phyloP scores from a whole-genome alignment of 2,797 vertebrate genomes.

The Phrynocephalus forsythii region DNA sequence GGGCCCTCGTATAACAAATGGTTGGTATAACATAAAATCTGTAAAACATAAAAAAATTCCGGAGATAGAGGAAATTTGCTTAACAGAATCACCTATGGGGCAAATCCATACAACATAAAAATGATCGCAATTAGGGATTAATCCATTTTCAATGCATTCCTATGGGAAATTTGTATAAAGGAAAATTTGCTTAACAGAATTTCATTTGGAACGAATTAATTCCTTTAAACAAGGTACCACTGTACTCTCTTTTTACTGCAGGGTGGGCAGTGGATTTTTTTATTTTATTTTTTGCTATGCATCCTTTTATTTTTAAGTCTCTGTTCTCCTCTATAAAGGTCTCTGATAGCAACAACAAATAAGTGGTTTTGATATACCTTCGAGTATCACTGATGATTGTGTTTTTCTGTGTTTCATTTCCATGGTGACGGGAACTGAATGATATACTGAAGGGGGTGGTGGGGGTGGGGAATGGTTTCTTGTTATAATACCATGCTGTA shows the following conservation, averaged over 20 bases:
- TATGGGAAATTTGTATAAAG: no score
- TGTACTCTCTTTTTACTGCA: neutral
- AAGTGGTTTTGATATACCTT: neutral
- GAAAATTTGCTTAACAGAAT: no score
- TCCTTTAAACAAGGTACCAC: no score
- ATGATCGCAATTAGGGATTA: no score
- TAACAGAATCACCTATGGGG: no score
- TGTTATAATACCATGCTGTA: neutral
- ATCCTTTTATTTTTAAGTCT: neutral
- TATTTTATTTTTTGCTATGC: neutral
- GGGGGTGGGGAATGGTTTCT: neutral
- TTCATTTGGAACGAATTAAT: no score
- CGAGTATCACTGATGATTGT: neutral
- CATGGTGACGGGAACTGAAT: neutral
- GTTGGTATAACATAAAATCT: no score
- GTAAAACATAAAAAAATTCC: no score
- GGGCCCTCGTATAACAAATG: no score
- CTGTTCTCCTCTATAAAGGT: neutral
- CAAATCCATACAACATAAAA: no score
- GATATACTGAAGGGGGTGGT: neutral
- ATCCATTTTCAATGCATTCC: no score
- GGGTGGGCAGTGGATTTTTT: neutral
- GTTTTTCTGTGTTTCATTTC: neutral
- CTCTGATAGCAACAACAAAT: neutral
- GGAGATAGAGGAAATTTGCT: no score